Evolutionary conservation across 2,888 invertebrate species (phyloP).

Genomic region (Brassicogethes aeneus): DNA sequence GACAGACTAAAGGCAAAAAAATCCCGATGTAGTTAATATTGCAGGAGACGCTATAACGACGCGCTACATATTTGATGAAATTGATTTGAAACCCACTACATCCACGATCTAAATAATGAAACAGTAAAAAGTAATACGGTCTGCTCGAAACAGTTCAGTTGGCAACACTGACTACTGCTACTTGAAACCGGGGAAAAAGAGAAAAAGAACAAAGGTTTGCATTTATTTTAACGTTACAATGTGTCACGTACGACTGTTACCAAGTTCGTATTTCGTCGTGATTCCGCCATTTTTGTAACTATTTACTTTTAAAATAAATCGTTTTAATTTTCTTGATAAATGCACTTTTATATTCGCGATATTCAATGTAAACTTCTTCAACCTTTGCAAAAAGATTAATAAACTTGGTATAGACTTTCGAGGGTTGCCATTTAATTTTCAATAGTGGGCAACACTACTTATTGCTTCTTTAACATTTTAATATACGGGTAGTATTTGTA

Average conservation of each 20-base stretch:
- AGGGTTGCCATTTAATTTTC: too few relatives aligned
- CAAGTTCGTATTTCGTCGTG: constrained; percentile 20
- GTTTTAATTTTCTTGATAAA: constrained; percentile 10
- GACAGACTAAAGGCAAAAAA: too few relatives aligned
- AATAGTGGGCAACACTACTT: too few relatives aligned
- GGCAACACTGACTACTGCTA: neutral
- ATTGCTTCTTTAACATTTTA: too few relatives aligned
- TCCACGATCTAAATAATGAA: neutral
- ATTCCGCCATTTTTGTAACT: constrained; percentile 17
- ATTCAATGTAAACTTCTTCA: too few relatives aligned
- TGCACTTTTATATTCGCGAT: neutral
- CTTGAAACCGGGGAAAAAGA: constrained; percentile 4
- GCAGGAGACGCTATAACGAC: too few relatives aligned
- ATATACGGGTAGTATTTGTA: too few relatives aligned
- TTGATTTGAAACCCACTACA: neutral
- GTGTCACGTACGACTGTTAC: constrained; percentile 28
- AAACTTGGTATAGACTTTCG: too few relatives aligned
- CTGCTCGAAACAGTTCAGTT: neutral
- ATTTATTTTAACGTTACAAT: constrained; percentile 23
- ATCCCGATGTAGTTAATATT: too few relatives aligned
- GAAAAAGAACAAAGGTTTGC: constrained; percentile 11
- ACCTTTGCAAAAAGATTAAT: too few relatives aligned
- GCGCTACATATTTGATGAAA: neutral
- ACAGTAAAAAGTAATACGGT: neutral
- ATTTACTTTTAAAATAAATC: neutral